Conservation (phyloP, 2,888 invertebrate species). For the Eupithecia exiguata region DNA sequence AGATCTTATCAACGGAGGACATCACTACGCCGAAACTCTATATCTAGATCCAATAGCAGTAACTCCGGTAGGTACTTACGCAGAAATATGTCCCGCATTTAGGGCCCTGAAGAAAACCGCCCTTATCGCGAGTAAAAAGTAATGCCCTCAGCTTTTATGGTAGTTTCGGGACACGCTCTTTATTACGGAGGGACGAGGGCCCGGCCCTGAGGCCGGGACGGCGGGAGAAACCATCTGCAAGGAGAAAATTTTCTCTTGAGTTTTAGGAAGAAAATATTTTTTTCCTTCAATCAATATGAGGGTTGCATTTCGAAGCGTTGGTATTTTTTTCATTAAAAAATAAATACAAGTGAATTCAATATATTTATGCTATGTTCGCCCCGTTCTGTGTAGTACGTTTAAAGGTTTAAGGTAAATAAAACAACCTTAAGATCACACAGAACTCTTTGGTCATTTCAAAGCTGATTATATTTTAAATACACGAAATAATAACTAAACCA, state of each 20-base stretch:
- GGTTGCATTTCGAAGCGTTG: neutral
- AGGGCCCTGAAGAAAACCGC: slow-evolving; percentile 60
- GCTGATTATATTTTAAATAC: too few species aligned
- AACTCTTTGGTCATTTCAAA: too few species aligned
- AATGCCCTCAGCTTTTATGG: slow-evolving; percentile 82
- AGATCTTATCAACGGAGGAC: neutral
- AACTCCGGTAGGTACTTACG: slow-evolving; percentile 40
- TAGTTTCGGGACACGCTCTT: slow-evolving; percentile 82
- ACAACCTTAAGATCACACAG: too few species aligned
- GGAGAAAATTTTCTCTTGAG: slow-evolving; percentile 5
- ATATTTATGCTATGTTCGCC: too few species aligned
- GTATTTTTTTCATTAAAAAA: too few species aligned
- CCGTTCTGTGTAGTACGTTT: too few species aligned
- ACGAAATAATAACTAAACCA: too few species aligned
- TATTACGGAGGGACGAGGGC: slow-evolving; percentile 79
- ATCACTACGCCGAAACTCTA: slow-evolving; percentile 26
- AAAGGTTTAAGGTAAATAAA: too few species aligned
- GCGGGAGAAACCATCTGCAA: slow-evolving; percentile 37
- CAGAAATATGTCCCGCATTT: slow-evolving; percentile 63
- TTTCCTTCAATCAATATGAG: neutral
- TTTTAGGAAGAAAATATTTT: neutral
- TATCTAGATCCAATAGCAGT: slow-evolving; percentile 34
- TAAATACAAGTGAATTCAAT: too few species aligned
- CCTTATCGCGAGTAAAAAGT: slow-evolving; percentile 83
- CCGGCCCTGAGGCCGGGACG: slow-evolving; percentile 51